Base-by-base conservation (phyloP, 1,140 invertebrate species). In the Drosophila orena region DNA sequence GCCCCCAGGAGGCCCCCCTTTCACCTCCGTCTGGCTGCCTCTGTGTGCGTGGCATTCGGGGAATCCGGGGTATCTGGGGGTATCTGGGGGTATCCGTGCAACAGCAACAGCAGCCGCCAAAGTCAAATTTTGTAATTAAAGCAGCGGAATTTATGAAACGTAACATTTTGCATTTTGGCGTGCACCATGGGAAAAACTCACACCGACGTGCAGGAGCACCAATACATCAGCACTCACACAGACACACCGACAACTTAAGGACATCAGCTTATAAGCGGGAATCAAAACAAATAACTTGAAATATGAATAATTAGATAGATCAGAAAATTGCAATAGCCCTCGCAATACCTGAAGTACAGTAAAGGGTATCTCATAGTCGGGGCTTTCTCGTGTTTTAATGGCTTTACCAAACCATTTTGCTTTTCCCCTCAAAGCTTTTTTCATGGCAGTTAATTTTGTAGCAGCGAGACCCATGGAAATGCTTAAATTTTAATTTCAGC, bases 121-220 rank as follows among this genome's bases (percentile, higher is more conserved):
- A 84, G 68, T 80, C 73, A 89, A 89, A 89, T 75, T 88, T 71
- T 77, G 79, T 90, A 89, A 90, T 89, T 90, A 89, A 89, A 83
- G 77, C 77, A 80, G 65, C 77, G 69, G 73, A 89, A 89, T 89
- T 89, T 89, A 89, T 89, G 84, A 89, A 89, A 89, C 85, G 84
- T 89, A 89, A 89, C 84, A 83, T 83, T 86, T 81, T 76, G 58
- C 66, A 88, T 76, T 76, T 76, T 38, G 49, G 61, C 52, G 52
- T 70, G 37, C 58, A 52, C 42, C 37, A 61, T 27, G 49, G 37
- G 7, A 68, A 30, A 10, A 15, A 47, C 30, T n/a, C n/a, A 49
- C 52, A 47, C 58, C 17, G 7, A 60, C 15, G 20, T 14, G 15
- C 37, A 35, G 24, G 34, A 30, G 34, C 38, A 43, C 49, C 14